Evolutionary conservation across 2,113 vertebrate genomes (phyloP).

Genomic region (Pterocles gutturalis): DNA sequence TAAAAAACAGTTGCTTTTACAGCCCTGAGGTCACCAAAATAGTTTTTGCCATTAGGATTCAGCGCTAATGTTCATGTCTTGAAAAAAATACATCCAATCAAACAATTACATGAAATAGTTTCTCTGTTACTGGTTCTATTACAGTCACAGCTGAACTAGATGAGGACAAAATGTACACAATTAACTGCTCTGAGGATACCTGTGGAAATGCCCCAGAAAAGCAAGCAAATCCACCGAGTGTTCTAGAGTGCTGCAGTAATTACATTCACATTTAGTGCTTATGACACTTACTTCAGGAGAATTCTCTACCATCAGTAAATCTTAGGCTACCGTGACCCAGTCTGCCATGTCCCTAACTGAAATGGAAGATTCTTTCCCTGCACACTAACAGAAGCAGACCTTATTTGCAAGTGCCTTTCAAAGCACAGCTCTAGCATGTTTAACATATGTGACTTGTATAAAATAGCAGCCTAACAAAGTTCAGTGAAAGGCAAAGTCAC

Average conservation of each 20-base stretch:
- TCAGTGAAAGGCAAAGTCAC: not conserved
- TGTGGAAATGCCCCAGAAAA: constrained; percentile 27
- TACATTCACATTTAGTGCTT: not conserved
- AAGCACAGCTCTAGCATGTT: not conserved
- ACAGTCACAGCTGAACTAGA: not conserved
- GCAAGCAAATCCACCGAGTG: not conserved
- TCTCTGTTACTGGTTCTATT: not conserved
- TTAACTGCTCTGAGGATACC: not conserved
- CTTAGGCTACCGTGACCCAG: not conserved
- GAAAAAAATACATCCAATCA: not conserved
- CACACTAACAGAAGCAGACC: not conserved
- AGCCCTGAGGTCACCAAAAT: not conserved
- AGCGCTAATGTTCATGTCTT: not conserved
- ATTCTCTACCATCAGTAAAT: not conserved
- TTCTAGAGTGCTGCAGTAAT: not conserved
- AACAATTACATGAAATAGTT: not conserved
- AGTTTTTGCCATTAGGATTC: constrained; percentile 7
- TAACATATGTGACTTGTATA: not conserved
- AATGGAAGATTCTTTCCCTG: not conserved
- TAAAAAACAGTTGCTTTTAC: constrained; percentile 26
- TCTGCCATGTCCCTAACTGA: fast-evolving
- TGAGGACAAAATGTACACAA: constrained; percentile 18
- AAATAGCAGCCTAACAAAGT: not conserved
- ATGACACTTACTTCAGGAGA: not conserved
- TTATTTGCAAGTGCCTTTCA: not conserved